These are phyloP conservation scores for Diabrotica balteata DNA, from an alignment of 2,888 invertebrate genomes.

Conservation along the genomic window DNA sequence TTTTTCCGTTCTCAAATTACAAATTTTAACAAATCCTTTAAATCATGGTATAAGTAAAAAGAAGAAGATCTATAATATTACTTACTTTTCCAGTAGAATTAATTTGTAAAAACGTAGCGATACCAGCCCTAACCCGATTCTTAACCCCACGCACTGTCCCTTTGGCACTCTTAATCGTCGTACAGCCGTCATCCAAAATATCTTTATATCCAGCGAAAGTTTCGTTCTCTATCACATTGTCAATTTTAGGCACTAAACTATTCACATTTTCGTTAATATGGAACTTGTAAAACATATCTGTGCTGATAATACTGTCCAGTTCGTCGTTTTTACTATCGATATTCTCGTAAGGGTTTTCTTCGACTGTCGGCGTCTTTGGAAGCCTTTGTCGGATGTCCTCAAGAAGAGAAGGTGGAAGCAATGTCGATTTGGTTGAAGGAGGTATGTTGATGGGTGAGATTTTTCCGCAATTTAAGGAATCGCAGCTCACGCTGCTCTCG, in stretches of 20 bases:
- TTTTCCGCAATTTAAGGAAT: constrained; percentile 80
- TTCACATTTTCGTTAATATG: constrained; percentile 82
- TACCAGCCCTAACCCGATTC: constrained; percentile 92
- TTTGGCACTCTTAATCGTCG: constrained; percentile 88
- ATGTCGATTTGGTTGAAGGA: constrained; percentile 42
- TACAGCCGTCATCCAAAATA: constrained; percentile 69
- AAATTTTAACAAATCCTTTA: neutral
- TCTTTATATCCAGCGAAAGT: constrained; percentile 84
- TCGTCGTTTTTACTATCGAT: constrained; percentile 56
- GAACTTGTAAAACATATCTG: constrained; percentile 83
- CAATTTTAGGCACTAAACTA: constrained; percentile 59
- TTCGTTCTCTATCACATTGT: constrained; percentile 61
- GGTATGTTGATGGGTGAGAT: constrained; percentile 52
- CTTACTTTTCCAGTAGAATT: constrained; percentile 78
- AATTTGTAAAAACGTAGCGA: constrained; percentile 91
- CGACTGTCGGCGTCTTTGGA: constrained; percentile 65
- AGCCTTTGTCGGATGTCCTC: constrained; percentile 73
- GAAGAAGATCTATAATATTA: neutral
- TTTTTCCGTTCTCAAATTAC: neutral
- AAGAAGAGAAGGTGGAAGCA: constrained; percentile 71
- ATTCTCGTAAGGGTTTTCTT: constrained; percentile 67
- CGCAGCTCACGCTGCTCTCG: constrained; percentile 81
- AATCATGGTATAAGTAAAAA: no score
- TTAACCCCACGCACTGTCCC: constrained; percentile 94
- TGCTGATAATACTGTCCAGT: constrained; percentile 63